Base-by-base conservation (phyloP, 2,888 invertebrate genomes). In the Lycophotia porphyrea region DNA sequence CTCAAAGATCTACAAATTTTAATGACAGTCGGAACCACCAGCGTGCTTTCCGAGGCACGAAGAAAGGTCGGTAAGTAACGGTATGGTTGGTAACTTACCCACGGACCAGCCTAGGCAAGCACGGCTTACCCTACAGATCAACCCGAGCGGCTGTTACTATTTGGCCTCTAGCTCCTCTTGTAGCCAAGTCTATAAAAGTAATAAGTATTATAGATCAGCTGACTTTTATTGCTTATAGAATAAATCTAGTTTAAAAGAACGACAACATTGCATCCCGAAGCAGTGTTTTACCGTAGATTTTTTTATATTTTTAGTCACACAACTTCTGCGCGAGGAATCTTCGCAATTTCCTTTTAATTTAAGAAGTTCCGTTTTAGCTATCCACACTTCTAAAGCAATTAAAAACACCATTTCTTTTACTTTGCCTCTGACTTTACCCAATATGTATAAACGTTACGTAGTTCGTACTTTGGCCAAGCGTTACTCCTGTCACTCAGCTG, bases 291-390 rank as follows among this genome's bases (percentile, higher is more conserved):
- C 4, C 61, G 0, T 52, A 36, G 21, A 21, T 2, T 52, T 72
- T 72, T 42, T 69, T 15, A 24, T 34, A 27, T 58, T 31, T 31
- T 15, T 47, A 11, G 24, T 49, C 34, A 36, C 27, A 78, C 31
- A 80, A 80, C 4, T 55, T 39, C 44, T 61, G 11, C 0, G 1
- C 18, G 31, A 72, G 21, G 52, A 13, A 8, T 47, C 36, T 55
- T 39, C 44, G 63, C 44, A 77, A 80, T 80, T 77, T 77, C 73
- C 61, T 73, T 21, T 31, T 47, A 31, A 61, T 61, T 79, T 71
- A 52, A 47, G 52, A 72, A 34, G 9, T 72, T 73, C 44, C 44
- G 44, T 47, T 80, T 52, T 39, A 0, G 9, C 36, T n/a, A 31
- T 34, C 1, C 4, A 24, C 34, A 42, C 47, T 39, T 27, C 24